phyloP scores from a whole-genome alignment of 2,888 invertebrate species.

The Drosophila mimica region DNA sequence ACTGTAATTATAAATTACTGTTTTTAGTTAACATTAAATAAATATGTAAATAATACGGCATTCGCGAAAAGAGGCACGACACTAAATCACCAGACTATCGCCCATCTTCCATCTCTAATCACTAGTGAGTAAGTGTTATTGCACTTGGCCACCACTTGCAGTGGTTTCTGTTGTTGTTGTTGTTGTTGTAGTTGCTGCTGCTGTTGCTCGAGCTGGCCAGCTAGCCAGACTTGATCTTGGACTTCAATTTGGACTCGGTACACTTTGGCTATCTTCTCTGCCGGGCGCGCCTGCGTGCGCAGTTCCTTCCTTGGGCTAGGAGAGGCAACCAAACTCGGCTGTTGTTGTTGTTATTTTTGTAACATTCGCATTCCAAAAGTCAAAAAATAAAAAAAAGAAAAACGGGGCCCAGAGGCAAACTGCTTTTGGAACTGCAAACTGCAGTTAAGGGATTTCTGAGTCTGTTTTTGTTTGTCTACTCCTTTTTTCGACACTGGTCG shows the following conservation, averaged over 20 bases:
- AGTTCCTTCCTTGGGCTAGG: conserved; percentile 55
- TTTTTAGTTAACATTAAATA: not conserved
- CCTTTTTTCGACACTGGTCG: not conserved
- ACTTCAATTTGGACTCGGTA: conserved; percentile 58
- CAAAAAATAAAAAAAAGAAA: conserved; percentile 26
- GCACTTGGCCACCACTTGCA: conserved; percentile 72
- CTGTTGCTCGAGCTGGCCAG: conserved; percentile 16
- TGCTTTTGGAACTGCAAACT: conserved; percentile 29
- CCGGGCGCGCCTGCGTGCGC: conserved; percentile 46
- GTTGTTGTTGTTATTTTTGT: conserved; percentile 28
- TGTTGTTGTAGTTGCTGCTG: conserved; percentile 19
- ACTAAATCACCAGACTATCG: not conserved
- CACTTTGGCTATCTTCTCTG: conserved; percentile 37
- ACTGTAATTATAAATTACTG: not conserved
- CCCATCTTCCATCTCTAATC: conserved; percentile 35
- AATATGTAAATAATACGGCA: not conserved
- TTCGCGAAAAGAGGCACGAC: conserved; percentile 6
- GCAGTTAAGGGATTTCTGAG: conserved; percentile 29
- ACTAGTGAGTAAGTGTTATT: conserved; percentile 55
- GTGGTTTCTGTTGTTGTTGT: conserved; percentile 41
- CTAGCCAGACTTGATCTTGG: conserved; percentile 68
- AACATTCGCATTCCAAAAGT: conserved; percentile 52
- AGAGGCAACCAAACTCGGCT: not conserved
- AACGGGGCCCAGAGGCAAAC: conserved; percentile 18
- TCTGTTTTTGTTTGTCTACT: conserved; percentile 5